phyloP scores from a whole-genome alignment of 2,888 invertebrate genomes.

The Heliothis peltigera region DNA sequence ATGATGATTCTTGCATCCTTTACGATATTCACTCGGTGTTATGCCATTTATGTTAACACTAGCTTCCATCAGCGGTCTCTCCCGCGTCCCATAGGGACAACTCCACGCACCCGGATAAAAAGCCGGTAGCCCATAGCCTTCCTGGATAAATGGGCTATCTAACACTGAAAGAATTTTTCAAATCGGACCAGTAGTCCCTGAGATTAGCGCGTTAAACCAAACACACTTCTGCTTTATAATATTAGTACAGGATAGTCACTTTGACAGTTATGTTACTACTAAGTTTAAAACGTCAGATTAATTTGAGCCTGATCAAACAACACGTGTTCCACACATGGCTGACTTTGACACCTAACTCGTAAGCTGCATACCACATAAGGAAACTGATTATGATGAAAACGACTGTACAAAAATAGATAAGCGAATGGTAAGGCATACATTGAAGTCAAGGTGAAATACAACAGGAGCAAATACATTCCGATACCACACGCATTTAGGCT shows the following conservation, averaged over 20 bases:
- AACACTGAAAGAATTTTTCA: no score
- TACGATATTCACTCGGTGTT: no score
- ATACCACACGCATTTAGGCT: conserved; percentile 32
- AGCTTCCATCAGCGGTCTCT: no score
- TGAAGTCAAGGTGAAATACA: conserved; percentile 48
- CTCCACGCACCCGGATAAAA: no score
- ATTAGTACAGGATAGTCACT: background rate
- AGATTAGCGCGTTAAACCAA: no score
- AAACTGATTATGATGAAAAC: conserved; percentile 8
- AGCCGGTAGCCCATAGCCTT: no score
- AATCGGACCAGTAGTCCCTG: no score
- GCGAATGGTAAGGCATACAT: conserved; percentile 18
- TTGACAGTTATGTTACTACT: background rate
- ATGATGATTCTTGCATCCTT: no score
- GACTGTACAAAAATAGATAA: conserved; percentile 12
- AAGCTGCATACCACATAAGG: conserved; percentile 1
- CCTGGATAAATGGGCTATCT: no score
- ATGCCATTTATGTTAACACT: no score
- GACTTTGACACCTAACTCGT: background rate
- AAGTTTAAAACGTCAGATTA: background rate
- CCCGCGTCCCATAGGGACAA: no score
- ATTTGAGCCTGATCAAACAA: background rate
- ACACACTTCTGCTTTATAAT: no score
- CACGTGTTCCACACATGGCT: background rate
- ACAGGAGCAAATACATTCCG: conserved; percentile 51